A percentile compares a stretch with the other conserved stretches of the same genome.
Evolutionary conservation across 2,113 vertebrate genomes (phyloP).

Genomic region (Heterocephalus glaber): DNA sequence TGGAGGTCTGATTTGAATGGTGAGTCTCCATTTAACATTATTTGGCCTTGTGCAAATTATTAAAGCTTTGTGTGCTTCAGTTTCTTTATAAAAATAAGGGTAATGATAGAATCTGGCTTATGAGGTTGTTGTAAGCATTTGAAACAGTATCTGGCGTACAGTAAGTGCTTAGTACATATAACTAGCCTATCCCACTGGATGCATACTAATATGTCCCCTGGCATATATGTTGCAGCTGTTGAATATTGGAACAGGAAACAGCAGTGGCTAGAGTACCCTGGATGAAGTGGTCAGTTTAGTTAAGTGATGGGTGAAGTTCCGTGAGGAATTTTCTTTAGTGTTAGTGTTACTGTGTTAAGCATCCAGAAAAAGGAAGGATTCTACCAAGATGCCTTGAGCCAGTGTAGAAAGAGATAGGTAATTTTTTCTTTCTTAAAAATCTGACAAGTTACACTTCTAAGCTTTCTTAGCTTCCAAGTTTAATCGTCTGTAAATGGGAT

Average conservation of each 20-base stretch:
- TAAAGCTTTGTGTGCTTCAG: neutral
- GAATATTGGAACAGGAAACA: neutral
- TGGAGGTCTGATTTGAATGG: neutral
- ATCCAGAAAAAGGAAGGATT: neutral
- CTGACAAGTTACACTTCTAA: neutral
- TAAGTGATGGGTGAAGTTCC: neutral
- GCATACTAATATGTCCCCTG: neutral
- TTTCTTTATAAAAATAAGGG: conserved; percentile 46
- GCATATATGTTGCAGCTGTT: neutral
- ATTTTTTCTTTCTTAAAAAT: neutral
- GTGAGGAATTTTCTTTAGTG: neutral
- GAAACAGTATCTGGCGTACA: neutral
- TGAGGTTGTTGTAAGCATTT: neutral
- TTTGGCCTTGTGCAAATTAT: neutral
- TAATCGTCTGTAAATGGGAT: neutral
- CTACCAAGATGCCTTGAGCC: neutral
- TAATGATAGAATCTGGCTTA: neutral
- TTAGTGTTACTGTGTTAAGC: neutral
- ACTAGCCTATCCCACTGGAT: neutral
- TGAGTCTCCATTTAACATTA: neutral
- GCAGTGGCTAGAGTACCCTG: neutral
- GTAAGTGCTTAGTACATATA: neutral
- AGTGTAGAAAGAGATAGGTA: neutral
- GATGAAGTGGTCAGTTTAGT: conserved; percentile 6
- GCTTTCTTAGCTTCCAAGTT: conserved; percentile 20